Conservation (phyloP, 2,797 vertebrate species). For the Melanotaenia nigrans region DNA sequence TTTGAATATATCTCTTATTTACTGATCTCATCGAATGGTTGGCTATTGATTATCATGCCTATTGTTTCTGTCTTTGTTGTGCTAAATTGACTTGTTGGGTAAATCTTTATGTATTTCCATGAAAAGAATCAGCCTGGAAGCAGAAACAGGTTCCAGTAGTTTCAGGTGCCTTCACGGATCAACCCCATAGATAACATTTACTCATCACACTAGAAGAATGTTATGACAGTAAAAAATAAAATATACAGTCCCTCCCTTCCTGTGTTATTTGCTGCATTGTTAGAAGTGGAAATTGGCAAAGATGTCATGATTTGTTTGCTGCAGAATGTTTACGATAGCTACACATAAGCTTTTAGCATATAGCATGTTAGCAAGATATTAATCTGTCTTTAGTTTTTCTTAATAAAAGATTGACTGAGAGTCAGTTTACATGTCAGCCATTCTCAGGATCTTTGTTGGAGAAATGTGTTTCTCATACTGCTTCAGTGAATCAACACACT, state of each 20-base stretch:
- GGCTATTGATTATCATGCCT: background rate
- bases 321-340: conserved; percentile 17
- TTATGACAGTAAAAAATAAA: conserved; percentile 20
- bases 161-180: conserved; percentile 28
- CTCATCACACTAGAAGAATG: conserved; percentile 20
- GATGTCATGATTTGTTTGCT: background rate
- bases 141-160: conserved; percentile 12
- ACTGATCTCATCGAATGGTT: background rate
- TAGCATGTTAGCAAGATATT: conserved; percentile 3
- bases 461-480: conserved; percentile 28
- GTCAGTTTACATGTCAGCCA: conserved; percentile 11
- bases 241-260: background rate
- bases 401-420: conserved; percentile 10
- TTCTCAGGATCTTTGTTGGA: conserved; percentile 24
- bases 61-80: background rate
- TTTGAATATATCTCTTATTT: background rate
- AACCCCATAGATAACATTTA: conserved; percentile 47
- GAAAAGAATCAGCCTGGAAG: conserved; percentile 25
- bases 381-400: conserved; percentile 16
- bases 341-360: conserved; percentile 14
- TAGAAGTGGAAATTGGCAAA: conserved; percentile 38
- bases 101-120: conserved; percentile 18
- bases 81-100: background rate
- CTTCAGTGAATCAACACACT: conserved; percentile 20
- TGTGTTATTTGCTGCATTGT: conserved; percentile 16